Percentiles rank a stretch among this genome's conserved stretches.
These are phyloP conservation scores for Drosophila fungiperda DNA, from an alignment of 2,888 invertebrate genomes.

Conservation along the genomic window DNA sequence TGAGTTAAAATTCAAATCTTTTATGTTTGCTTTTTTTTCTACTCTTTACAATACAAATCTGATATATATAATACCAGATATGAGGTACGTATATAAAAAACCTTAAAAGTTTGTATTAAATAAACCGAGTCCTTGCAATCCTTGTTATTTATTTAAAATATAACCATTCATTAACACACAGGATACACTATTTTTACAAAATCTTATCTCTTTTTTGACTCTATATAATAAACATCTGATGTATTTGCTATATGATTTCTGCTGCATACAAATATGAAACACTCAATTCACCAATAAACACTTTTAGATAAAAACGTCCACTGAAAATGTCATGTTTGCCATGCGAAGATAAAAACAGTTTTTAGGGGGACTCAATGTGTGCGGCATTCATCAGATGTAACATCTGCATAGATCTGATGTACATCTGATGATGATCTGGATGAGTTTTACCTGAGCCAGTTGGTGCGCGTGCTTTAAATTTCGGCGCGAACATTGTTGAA, in stretches of 20 bases:
- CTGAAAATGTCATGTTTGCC: conserved; percentile 67
- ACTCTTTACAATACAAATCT: background rate
- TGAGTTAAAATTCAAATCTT: background rate
- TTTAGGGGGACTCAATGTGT: conserved; percentile 8
- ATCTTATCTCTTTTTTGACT: background rate
- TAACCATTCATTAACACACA: background rate
- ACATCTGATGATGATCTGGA: background rate
- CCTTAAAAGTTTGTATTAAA: background rate
- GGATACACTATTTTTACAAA: background rate
- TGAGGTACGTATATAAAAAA: background rate
- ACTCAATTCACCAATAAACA: background rate
- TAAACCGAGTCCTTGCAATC: too few relatives aligned
- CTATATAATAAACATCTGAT: background rate
- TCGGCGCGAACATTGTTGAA: conserved; percentile 90
- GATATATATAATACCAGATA: background rate
- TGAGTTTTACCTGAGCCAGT: conserved; percentile 81
- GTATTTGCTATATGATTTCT: background rate
- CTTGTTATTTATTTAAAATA: background rate
- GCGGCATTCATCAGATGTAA: conserved; percentile 42
- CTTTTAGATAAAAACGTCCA: conserved; percentile 16
- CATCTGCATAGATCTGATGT: conserved; percentile 12
- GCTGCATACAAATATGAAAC: background rate
- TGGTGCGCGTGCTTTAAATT: conserved; percentile 92
- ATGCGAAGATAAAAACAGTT: conserved; percentile 15
- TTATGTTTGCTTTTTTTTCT: background rate